Evolutionary conservation across 2,797 vertebrate genomes (phyloP), one percentile per base, ranked within the genome.

Genomic region (Gastrophryne carolinensis): DNA sequence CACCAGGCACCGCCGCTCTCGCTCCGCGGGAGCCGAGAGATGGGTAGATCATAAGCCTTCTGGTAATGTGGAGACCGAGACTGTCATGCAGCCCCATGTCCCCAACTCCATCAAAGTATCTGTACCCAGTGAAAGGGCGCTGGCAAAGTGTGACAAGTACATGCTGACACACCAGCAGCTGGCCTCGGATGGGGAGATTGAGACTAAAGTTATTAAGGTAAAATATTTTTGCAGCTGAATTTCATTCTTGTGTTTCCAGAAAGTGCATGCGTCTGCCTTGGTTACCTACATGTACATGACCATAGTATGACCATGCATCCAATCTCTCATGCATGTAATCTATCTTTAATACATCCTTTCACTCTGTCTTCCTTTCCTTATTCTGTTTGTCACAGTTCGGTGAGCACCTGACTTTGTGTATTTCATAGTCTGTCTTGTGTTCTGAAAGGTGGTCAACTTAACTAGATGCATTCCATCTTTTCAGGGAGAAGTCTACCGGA

Each of bases 161-260:
- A 92, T 98, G 89, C 88, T 98, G 80, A 99, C 96, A 0, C 97
- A 99, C 86, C 97, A 99, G 88, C 95, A 99, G 84, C 80, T 99
- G 32, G 95, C 95, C 27, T 98, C 97, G 0, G 95, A 98, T 50
- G 97, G 97, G 5, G 97, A 98, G 89, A 94, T 98, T 77, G 91
- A 94, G 76, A 98, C 96, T 72, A 93, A 96, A 34, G 90, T 98
- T 2, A 95, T 98, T 67, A 98, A 99, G 94, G 97, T 98, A 85
- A 80, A 81, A n/a, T 39, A 35, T 15, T 13, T 35, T 24, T 6
- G 23, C 3, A 4, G 57, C 21, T 15, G 4, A 24, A 21, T 1
- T 41, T 17, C n/a, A n/a, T 21, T 2, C 3, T 41, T 4, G 52
- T 35, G 4, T 8, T 35, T 17, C 7, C 8, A 7, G 27, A 35